Evolutionary conservation across 2,888 invertebrate genomes (phyloP), one percentile per base, ranked within the genome.

Genomic region (Leptodirus hochenwartii): DNA sequence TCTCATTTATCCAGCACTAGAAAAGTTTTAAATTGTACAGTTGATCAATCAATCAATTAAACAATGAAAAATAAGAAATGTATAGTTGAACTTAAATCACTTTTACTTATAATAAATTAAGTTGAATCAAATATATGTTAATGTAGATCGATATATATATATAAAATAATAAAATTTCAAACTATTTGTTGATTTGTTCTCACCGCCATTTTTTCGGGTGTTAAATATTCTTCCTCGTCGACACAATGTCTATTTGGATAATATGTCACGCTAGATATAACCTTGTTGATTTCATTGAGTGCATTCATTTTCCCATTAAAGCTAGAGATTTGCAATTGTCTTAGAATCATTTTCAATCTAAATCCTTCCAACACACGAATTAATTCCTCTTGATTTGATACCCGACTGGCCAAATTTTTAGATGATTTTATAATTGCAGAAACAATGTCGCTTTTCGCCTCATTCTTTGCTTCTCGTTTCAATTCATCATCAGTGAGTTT

Each of bases 251-350:
- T 61, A 53, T 73, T 85, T 4, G 85, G 79, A 57, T 85, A 88
- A 53, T 85, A 88, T 32, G 81, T 76, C 34, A 91, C 87, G 45
- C 81, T 79, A 34, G 82, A 79, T 40, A 88, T 81, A 28, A 95
- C 82, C 64, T 95, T 93, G 59, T 95, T 95, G 34, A 96, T 88
- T 66, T 96, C 95, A 56, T 95, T 93, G 38, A 96, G 62, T 13
- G 95, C 95, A 48, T 93, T 93, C 95, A 96, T 96, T 66, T 95
- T 95, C 20, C 95, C 93, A 60, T 93, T 95, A 53, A 95, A 96
- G 30, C 93, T 93, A 14, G 93, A 91, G 54, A 93, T 90, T 66
- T 91, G 88, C 40, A 95, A 60, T 46, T 88, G 72, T 51, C 55
- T 42, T 25, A 95, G 64, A 47, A 95, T 91, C 85, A 95, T 91